Evolutionary conservation across 2,797 vertebrate species (phyloP).

Genomic region (Lagothrix lagotricha): DNA sequence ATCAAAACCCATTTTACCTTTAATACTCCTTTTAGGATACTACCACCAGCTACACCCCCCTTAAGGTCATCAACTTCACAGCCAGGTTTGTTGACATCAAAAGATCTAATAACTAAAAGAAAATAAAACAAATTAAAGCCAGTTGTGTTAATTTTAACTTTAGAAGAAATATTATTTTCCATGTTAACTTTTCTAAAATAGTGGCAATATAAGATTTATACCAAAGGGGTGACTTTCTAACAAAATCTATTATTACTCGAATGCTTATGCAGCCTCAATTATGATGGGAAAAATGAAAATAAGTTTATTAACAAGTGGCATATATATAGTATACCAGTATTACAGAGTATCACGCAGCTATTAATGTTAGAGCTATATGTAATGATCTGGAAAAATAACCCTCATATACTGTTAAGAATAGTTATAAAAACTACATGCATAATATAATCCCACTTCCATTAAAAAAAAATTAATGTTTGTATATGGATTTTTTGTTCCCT

Average conservation of each 20-base stretch:
- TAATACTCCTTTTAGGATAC: conserved; percentile 98
- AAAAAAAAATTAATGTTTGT: neutral
- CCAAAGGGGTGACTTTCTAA: neutral
- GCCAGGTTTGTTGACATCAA: conserved; percentile 99
- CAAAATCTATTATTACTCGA: neutral
- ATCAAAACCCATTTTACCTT: conserved; percentile 88
- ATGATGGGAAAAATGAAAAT: neutral
- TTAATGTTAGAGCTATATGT: neutral
- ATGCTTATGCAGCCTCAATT: conserved; percentile 9
- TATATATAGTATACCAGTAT: neutral
- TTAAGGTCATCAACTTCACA: conserved; percentile 99
- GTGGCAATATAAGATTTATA: conserved; percentile 20
- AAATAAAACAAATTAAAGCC: conserved; percentile 47
- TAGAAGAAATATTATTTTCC: conserved; percentile 12
- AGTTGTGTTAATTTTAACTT: conserved; percentile 46
- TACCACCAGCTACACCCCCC: conserved; percentile 98
- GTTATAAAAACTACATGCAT: neutral
- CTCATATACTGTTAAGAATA: neutral
- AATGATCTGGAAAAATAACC: neutral
- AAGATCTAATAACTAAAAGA: conserved; percentile 95
- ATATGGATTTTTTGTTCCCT: too few species aligned
- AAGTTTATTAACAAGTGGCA: neutral
- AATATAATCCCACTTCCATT: neutral
- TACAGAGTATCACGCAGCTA: neutral
- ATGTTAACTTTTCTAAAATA: conserved; percentile 37